These are phyloP conservation scores for Eristalis intricaria DNA, from an alignment of 2,888 invertebrate genomes.

Conservation along the genomic window DNA sequence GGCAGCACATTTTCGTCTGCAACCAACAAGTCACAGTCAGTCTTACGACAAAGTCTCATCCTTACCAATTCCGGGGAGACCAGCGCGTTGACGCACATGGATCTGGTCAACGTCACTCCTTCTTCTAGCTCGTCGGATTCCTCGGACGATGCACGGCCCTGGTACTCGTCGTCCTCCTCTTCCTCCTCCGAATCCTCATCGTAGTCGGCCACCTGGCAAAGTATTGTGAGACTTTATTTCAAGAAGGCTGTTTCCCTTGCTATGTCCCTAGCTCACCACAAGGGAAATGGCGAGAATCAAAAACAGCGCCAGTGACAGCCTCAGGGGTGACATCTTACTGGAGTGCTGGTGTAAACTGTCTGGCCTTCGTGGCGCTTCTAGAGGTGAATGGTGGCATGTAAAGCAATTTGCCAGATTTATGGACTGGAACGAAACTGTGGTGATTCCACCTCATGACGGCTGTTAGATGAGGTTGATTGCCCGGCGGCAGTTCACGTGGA, in stretches of 20 bases:
- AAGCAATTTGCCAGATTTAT: too few relatives aligned
- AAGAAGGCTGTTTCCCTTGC: neutral
- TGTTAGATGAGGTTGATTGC: too few relatives aligned
- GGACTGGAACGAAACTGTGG: too few relatives aligned
- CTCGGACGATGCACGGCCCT: neutral
- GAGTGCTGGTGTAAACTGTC: too few relatives aligned
- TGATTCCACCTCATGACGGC: too few relatives aligned
- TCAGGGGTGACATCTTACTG: neutral
- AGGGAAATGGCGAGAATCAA: neutral
- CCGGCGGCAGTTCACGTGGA: too few relatives aligned
- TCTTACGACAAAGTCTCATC: neutral
- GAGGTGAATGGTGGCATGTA: too few relatives aligned
- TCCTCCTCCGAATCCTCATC: neutral
- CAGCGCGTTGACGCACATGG: neutral
- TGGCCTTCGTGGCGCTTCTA: too few relatives aligned
- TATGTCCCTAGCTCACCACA: neutral
- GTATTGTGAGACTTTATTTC: neutral
- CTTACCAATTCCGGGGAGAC: neutral
- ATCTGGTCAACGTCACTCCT: neutral
- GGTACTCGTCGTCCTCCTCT: neutral
- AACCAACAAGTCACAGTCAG: neutral
- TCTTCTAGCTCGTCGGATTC: neutral
- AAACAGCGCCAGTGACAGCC: neutral
- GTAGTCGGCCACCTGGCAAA: neutral
- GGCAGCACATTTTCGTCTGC: neutral